phyloP scores from a whole-genome alignment of 2,888 invertebrate species.

The Eulithis testata region DNA sequence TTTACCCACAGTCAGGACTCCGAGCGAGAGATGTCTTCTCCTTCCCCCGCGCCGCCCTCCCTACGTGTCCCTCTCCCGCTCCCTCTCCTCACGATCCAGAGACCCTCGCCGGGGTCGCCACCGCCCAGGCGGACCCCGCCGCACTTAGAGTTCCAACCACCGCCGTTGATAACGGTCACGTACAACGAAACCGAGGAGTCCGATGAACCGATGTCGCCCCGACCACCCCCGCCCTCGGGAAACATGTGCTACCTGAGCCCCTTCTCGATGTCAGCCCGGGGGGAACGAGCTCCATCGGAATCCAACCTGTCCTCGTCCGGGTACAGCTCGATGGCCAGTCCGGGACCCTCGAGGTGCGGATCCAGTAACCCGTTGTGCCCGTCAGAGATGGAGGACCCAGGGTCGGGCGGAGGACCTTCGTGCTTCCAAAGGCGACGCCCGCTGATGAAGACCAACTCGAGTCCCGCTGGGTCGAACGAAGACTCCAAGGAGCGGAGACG shows the following conservation, averaged over 20 bases:
- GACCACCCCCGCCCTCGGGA: conserved; percentile 80
- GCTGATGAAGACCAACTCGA: conserved; percentile 85
- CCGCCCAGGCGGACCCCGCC: conserved; percentile 86
- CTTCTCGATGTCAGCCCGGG: conserved; percentile 89
- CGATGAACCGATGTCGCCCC: conserved; percentile 88
- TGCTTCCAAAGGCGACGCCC: conserved; percentile 86
- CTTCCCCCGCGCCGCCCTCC: conserved; percentile 75
- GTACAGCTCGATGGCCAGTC: conserved; percentile 94
- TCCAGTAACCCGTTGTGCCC: conserved; percentile 92
- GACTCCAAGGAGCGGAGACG: conserved; percentile 81
- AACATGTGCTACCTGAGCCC: conserved; percentile 91
- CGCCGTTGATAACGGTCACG: conserved; percentile 90
- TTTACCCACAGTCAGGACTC: conserved; percentile 78
- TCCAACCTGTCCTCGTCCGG: conserved; percentile 93
- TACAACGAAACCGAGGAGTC: conserved; percentile 92
- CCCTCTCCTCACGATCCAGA: conserved; percentile 87
- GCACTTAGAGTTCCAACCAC: conserved; percentile 87
- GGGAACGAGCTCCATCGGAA: conserved; percentile 91
- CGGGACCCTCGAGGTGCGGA: conserved; percentile 92
- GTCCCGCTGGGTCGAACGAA: conserved; percentile 73
- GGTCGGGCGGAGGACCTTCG: conserved; percentile 83
- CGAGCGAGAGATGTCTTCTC: conserved; percentile 73
- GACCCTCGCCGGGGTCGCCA: conserved; percentile 88
- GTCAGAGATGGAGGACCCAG: conserved; percentile 90
- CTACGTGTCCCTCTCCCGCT: conserved; percentile 87